Evolutionary conservation across 2,113 vertebrate genomes (phyloP), one percentile per base, ranked within the genome.

Genomic region (Plecotus auritus): DNA sequence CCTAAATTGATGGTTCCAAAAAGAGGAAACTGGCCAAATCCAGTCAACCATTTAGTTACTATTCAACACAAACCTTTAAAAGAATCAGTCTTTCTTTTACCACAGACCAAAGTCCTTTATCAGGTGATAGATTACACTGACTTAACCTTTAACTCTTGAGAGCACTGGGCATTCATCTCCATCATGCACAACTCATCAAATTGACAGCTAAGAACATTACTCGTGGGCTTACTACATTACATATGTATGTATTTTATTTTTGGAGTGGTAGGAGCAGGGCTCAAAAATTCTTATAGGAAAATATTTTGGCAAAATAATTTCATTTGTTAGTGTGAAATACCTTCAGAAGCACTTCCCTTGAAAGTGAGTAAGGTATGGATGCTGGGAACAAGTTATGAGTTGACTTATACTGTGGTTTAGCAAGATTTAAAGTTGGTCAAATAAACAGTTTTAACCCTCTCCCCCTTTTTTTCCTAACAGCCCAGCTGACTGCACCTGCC

Each of bases 381-480:
- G 6, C 45, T 69, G 85, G 73, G 42, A 94, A 92, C 72, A 64
- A 93, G 69, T 94, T 90, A 93, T n/a, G 69, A 72, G 42, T 59
- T 96, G 59, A 93, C 81, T 94, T 88, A 78, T 66, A 78, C 67
- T 85, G 32, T 77, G 83, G 81, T 72, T 95, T 97, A 85, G 85
- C 88, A 86, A 94, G 74, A 95, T 92, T 64, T 85, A 59, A 91
- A 95, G 83, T 45, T 40, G 88, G 40, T 83, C 92, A 95, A 59
- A 93, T 90, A 95, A 85, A 92, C 30, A 70, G 40, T 89, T 83
- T 97, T 80, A 85, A 83, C 59, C 17, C 30, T 66, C 67, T 69
- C 59, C 16, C 30, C 17, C 28, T 3, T 54, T 89, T 66, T 56
- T 49, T 85, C 30, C 64, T 32, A 64, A 84, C 40, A 93, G 35